phyloP scores from a whole-genome alignment of 2,797 vertebrate genomes.

The Moxostoma hubbsi region DNA sequence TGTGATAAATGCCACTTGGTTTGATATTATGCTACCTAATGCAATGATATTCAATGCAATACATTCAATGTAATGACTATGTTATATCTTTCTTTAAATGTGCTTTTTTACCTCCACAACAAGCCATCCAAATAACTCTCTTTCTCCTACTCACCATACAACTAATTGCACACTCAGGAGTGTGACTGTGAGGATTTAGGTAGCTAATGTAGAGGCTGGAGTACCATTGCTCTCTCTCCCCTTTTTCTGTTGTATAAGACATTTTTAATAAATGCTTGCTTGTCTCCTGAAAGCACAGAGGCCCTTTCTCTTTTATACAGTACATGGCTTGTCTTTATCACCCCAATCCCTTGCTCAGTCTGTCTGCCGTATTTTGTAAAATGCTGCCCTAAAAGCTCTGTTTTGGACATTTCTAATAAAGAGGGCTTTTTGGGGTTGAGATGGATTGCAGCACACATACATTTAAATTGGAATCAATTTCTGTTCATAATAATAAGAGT shows the following conservation, averaged over 20 bases:
- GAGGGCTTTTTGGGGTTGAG: neutral
- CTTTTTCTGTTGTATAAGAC: constrained; percentile 13
- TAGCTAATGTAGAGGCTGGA: neutral
- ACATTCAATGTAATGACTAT: too few species aligned
- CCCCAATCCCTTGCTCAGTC: neutral
- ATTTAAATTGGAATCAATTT: neutral
- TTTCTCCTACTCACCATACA: neutral
- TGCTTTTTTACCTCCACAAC: neutral
- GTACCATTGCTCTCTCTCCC: neutral
- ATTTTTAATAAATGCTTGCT: constrained; percentile 38
- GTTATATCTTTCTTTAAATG: neutral
- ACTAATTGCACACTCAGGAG: neutral
- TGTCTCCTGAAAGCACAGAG: constrained; percentile 4
- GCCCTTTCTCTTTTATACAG: neutral
- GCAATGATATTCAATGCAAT: too few species aligned
- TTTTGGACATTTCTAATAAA: neutral
- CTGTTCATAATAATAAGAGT: too few species aligned
- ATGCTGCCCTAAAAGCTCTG: constrained; percentile 3
- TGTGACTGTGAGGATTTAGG: neutral
- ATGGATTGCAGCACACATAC: neutral
- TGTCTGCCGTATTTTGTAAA: neutral
- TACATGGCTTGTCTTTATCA: neutral
- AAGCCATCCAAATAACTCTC: constrained; percentile 1
- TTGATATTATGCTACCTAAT: too few species aligned
- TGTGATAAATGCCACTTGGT: too few species aligned